These are phyloP conservation scores for Megalopta genalis DNA, from an alignment of 1,140 invertebrate genomes.

Conservation along the genomic window DNA sequence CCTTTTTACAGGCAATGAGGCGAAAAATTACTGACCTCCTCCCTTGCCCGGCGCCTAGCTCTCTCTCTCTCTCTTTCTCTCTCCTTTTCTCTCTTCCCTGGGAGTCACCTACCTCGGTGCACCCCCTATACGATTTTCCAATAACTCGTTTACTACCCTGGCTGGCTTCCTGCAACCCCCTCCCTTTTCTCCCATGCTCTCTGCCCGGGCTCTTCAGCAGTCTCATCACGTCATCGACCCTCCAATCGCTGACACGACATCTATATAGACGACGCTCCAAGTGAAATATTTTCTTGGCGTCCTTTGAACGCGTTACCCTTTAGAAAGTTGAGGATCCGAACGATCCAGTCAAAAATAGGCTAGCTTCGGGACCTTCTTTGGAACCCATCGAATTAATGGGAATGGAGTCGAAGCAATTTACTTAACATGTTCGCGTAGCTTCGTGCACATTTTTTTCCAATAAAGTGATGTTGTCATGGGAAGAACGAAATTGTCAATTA, in stretches of 20 bases:
- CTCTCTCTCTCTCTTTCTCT: no score
- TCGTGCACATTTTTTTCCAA: no score
- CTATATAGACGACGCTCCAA: slow-evolving; percentile 10
- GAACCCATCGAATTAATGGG: no score
- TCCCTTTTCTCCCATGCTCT: neutral
- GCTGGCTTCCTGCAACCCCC: slow-evolving; percentile 8
- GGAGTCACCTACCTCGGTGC: slow-evolving; percentile 33
- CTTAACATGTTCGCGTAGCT: no score
- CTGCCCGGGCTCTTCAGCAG: slow-evolving; percentile 24
- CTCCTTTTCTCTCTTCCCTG: neutral
- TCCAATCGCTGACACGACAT: slow-evolving; percentile 22
- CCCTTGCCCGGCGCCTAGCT: neutral
- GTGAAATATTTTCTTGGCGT: slow-evolving; percentile 19
- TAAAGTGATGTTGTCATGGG: no score
- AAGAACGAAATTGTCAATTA: no score
- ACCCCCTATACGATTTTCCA: slow-evolving; percentile 62
- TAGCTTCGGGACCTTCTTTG: no score
- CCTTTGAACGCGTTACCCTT: slow-evolving; percentile 12
- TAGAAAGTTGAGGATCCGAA: neutral
- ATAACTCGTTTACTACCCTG: slow-evolving; percentile 58
- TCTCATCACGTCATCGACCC: slow-evolving; percentile 54
- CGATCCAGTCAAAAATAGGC: no score
- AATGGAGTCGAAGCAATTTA: no score
- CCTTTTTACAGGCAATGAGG: slow-evolving; percentile 63
- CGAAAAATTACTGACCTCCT: slow-evolving; percentile 64